Evolutionary conservation across 53 echinoderm and acorn worm species (phyloP).

Genomic region (Arbacia lixula): DNA sequence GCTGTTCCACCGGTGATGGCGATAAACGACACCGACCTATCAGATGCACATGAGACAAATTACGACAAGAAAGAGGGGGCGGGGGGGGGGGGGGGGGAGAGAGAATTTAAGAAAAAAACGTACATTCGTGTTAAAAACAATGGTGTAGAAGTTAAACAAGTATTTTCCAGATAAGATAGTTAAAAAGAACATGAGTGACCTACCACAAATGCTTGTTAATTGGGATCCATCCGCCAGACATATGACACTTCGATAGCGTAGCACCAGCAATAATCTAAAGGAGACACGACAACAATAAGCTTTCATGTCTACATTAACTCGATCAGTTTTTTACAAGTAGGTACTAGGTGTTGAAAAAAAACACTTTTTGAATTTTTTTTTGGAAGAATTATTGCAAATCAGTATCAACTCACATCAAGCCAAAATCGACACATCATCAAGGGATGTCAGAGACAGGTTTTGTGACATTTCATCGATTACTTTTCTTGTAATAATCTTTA

Average conservation of each 20-base stretch:
- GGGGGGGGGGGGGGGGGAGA: background rate
- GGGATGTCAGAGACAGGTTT: too few relatives aligned
- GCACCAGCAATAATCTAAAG: background rate
- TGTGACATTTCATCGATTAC: too few relatives aligned
- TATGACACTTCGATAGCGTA: background rate
- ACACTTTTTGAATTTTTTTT: background rate
- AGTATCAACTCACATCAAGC: too few relatives aligned
- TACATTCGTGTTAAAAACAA: too few relatives aligned
- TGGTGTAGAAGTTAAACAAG: background rate
- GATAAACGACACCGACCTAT: slow-evolving; percentile 16
- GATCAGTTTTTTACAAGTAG: background rate
- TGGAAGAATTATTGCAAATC: background rate
- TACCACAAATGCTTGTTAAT: slow-evolving; percentile 15
- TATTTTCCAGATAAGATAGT: background rate
- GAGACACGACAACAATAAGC: background rate
- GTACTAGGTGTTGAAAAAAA: too few relatives aligned
- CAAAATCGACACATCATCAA: too few relatives aligned
- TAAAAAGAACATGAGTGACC: background rate
- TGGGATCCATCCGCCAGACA: slow-evolving; percentile 32
- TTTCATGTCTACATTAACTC: background rate
- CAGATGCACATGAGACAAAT: too few relatives aligned
- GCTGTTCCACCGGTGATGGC: slow-evolving; percentile 6
- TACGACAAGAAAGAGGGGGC: too few relatives aligned
- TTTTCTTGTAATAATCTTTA: too few relatives aligned
- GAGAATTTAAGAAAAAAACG: too few relatives aligned